These are phyloP conservation scores for Cairina moschata DNA, from an alignment of 2,113 vertebrate genomes.

Conservation along the genomic window DNA sequence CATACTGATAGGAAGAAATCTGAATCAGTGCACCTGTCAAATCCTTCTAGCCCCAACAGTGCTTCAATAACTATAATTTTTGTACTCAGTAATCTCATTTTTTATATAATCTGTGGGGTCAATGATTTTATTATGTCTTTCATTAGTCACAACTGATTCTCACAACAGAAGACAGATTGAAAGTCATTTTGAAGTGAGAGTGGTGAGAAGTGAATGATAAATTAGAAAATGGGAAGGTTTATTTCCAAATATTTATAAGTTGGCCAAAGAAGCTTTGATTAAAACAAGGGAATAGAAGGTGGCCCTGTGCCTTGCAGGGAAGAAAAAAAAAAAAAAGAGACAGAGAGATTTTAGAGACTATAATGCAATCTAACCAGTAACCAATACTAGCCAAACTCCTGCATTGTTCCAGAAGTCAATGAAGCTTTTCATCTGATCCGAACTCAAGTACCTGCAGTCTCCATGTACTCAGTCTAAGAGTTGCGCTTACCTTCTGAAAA, in stretches of 20 bases:
- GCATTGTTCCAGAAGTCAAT: not conserved
- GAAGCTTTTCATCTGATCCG: not conserved
- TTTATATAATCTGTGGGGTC: not conserved
- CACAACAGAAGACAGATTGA: not conserved
- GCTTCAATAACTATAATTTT: not conserved
- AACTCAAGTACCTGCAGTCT: not conserved
- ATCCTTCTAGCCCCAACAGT: not conserved
- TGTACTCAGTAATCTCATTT: not conserved
- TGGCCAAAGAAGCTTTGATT: not conserved
- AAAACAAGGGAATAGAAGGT: not conserved
- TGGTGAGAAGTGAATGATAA: not conserved
- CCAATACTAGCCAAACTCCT: not conserved
- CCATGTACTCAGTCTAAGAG: not conserved
- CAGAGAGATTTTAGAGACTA: not conserved
- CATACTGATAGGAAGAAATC: not conserved
- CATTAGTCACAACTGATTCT: not conserved
- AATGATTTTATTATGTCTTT: not conserved
- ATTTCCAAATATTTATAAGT: not conserved
- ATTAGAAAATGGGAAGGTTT: not conserved
- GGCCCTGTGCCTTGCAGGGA: not conserved
- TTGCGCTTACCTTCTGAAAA: not conserved
- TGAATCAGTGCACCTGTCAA: not conserved
- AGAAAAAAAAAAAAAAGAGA: too few species aligned
- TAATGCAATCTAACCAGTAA: not conserved
- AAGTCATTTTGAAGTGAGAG: not conserved